These are phyloP conservation scores for Engystomops pustulosus DNA, from an alignment of 2,113 vertebrate genomes.

Conservation along the genomic window DNA sequence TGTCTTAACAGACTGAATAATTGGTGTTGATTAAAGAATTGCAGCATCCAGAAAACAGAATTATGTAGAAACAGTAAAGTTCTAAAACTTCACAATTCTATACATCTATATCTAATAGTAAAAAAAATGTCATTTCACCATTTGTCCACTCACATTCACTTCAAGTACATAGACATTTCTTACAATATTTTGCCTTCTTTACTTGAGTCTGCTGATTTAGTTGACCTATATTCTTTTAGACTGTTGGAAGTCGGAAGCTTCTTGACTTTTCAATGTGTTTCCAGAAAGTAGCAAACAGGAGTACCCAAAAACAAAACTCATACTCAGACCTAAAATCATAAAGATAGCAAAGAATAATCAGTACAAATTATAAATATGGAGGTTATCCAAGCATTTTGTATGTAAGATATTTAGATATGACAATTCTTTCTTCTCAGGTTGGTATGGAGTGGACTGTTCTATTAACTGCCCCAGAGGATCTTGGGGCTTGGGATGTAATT, in stretches of 20 bases:
- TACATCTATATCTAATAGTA: background rate
- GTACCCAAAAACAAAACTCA: too few relatives aligned
- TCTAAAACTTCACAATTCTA: background rate
- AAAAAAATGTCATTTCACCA: background rate
- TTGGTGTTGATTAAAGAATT: background rate
- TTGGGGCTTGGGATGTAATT: constrained; percentile 92
- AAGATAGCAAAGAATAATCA: too few relatives aligned
- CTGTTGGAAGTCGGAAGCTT: too few relatives aligned
- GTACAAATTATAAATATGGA: too few relatives aligned
- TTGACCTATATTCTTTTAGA: too few relatives aligned
- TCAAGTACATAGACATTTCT: background rate
- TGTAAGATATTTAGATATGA: background rate
- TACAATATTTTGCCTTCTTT: too few relatives aligned
- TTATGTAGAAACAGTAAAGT: too few relatives aligned
- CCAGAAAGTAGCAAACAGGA: too few relatives aligned
- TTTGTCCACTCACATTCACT: background rate
- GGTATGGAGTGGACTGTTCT: constrained; percentile 96
- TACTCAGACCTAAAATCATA: too few relatives aligned
- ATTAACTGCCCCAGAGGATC: constrained; percentile 92
- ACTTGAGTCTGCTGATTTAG: too few relatives aligned
- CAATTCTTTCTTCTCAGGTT: constrained; percentile 75
- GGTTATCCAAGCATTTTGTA: too few relatives aligned
- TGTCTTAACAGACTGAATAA: background rate
- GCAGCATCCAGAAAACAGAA: background rate
- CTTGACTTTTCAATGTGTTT: too few relatives aligned